Evolutionary conservation across 2,113 vertebrate species (phyloP).

Genomic region (Tachysurus fulvidraco): DNA sequence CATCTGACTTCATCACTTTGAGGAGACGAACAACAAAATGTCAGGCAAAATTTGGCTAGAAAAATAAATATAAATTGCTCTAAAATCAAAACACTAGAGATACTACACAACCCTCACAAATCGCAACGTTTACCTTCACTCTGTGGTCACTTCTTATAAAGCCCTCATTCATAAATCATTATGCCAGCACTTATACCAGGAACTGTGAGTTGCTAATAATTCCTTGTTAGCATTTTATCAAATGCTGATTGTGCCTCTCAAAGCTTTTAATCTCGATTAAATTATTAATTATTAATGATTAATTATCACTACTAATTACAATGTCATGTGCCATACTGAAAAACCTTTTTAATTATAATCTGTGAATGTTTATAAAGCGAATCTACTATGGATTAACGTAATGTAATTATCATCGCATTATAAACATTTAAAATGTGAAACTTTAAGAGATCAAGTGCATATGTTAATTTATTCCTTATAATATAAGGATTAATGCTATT

Average conservation of each 20-base stretch:
- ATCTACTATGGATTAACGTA: background rate
- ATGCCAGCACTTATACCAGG: background rate
- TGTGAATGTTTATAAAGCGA: background rate
- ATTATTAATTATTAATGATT: background rate
- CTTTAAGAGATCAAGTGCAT: background rate
- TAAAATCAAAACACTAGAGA: conserved; percentile 24
- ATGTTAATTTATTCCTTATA: background rate
- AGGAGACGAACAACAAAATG: background rate
- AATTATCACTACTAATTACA: background rate
- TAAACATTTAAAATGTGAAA: background rate
- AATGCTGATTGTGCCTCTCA: background rate
- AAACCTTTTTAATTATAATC: background rate
- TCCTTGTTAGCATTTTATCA: background rate
- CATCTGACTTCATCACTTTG: background rate
- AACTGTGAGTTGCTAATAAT: background rate
- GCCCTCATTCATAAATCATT: background rate
- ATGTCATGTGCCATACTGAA: background rate
- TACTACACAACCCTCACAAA: background rate
- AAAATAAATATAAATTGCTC: background rate
- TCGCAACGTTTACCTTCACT: background rate
- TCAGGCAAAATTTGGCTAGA: background rate
- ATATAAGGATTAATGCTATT: background rate
- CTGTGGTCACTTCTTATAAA: conserved; percentile 3
- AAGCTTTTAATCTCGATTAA: background rate
- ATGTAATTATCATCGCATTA: background rate